A percentile compares a stretch with the other conserved stretches of the same genome.
phyloP scores from a whole-genome alignment of 2,113 vertebrate genomes.

The Sakesphorus luctuosus region DNA sequence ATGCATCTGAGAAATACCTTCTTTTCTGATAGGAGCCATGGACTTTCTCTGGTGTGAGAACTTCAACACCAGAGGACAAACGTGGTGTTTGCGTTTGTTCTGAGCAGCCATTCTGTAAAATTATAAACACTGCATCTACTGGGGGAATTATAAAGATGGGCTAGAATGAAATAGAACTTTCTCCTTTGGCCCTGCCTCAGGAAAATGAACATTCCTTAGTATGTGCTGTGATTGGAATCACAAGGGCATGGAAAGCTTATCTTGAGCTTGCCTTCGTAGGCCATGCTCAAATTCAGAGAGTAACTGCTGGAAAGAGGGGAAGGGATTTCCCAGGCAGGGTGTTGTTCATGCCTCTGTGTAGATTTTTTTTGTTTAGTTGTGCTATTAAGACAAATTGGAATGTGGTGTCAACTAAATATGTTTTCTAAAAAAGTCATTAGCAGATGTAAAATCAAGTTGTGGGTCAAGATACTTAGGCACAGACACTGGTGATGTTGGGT shows the following conservation, averaged over 20 bases:
- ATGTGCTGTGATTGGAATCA: not conserved
- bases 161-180: not conserved
- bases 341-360: not conserved
- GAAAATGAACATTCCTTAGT: not conserved
- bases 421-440: not conserved
- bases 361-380: not conserved
- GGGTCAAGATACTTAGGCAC: not conserved
- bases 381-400: not conserved
- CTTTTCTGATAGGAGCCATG: not conserved
- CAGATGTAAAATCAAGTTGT: not conserved
- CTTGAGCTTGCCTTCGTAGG: not conserved
- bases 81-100: not conserved
- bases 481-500: not conserved
- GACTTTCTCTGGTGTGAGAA: not conserved
- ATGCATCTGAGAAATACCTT: not conserved
- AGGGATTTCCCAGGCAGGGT: not conserved
- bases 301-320: not conserved
- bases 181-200: not conserved
- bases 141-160: not conserved
- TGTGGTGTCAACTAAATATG: not conserved
- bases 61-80: not conserved
- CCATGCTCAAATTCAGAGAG: not conserved
- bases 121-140: not conserved
- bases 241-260: not conserved
- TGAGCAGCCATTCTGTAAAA: not conserved